A percentile compares a stretch with the other conserved stretches of the same genome.
Conservation (phyloP, 2,797 vertebrate genomes). For the Anolis apletophallus region DNA sequence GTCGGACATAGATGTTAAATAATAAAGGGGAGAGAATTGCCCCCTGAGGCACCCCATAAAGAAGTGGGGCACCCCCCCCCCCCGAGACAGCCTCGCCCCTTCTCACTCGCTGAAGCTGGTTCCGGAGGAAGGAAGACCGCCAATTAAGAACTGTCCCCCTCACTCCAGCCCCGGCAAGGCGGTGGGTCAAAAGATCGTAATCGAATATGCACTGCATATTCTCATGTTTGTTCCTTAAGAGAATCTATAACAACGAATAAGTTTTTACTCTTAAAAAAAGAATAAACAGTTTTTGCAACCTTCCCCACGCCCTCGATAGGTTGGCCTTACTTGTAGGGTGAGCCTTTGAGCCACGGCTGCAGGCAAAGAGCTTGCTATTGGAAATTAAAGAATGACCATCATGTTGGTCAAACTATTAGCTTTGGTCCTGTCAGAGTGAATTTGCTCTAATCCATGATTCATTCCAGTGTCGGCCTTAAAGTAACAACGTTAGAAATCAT, state of each 20-base stretch:
- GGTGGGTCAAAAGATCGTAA: no score
- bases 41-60: no score
- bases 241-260: constrained; percentile 30
- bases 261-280: background rate
- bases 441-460: constrained; percentile 47
- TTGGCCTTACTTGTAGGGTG: background rate
- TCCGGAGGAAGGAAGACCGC: no score
- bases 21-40: no score
- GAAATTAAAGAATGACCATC: constrained; percentile 42
- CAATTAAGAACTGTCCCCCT: no score
- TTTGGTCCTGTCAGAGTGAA: constrained; percentile 37
- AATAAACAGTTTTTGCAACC: background rate
- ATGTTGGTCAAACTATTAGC: constrained; percentile 36
- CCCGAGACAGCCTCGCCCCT: no score
- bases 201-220: constrained; percentile 17
- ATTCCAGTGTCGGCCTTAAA: constrained; percentile 33
- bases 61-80: no score
- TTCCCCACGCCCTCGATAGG: background rate
- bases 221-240: constrained; percentile 22
- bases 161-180: no score
- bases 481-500: constrained; percentile 46
- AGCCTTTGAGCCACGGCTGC: constrained; percentile 40
- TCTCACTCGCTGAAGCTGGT: no score
- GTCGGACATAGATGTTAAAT: no score
- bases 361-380: constrained; percentile 31